phyloP scores from a whole-genome alignment of 2,797 vertebrate genomes.

The Thamnophis elegans region DNA sequence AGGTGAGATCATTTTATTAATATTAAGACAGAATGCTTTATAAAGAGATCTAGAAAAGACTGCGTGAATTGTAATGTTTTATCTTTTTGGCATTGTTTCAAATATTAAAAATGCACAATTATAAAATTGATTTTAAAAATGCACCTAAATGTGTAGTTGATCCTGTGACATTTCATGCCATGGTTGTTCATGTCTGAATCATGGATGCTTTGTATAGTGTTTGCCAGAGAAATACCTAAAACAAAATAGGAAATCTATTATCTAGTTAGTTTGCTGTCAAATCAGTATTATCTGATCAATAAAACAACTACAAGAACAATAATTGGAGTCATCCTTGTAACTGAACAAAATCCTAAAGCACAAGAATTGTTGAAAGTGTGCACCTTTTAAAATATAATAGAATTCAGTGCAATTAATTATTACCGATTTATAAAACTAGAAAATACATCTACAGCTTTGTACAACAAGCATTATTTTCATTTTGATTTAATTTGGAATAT shows the following conservation, averaged over 20 bases:
- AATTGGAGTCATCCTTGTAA: not conserved
- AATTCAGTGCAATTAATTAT: constrained; percentile 7
- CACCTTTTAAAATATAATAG: constrained; percentile 18
- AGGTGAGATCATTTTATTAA: constrained; percentile 78
- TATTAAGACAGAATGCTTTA: constrained; percentile 37
- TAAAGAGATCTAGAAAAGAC: not conserved
- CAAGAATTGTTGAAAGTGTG: constrained; percentile 37
- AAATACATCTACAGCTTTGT: constrained; percentile 22
- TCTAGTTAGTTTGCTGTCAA: constrained; percentile 10
- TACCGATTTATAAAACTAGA: not conserved
- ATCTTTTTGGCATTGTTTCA: not conserved
- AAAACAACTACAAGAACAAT: not conserved
- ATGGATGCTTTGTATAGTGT: constrained; percentile 5
- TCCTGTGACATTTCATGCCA: constrained; percentile 19
- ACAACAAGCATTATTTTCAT: constrained; percentile 13
- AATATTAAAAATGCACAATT: not conserved
- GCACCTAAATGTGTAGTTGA: constrained; percentile 22
- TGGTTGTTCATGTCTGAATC: constrained; percentile 33
- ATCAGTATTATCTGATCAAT: constrained; percentile 12
- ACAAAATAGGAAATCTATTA: not conserved
- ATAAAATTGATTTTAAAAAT: constrained; percentile 13
- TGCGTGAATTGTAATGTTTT: not conserved
- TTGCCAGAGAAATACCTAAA: constrained; percentile 38
- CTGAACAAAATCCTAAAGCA: constrained; percentile 29
- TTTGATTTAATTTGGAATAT: constrained; percentile 15